Evolutionary conservation across 2,888 invertebrate species (phyloP).

Genomic region (Minunthozetes semirufus): DNA sequence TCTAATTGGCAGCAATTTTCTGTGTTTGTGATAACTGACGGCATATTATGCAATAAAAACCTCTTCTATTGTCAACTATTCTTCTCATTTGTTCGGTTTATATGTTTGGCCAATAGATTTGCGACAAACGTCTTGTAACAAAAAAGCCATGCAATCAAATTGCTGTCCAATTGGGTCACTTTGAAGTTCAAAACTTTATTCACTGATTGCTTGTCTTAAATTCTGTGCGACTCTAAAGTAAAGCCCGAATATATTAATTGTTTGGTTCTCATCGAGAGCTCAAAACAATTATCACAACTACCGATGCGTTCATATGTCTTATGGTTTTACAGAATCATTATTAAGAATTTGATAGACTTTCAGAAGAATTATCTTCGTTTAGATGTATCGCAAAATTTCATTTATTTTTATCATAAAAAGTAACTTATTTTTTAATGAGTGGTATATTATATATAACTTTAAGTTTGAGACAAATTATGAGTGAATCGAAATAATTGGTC

Average conservation of each 20-base stretch:
- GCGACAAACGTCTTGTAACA: background rate
- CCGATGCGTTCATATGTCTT: slow-evolving; percentile 6
- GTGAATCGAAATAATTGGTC: slow-evolving; percentile 29
- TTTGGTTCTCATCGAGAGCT: slow-evolving; percentile 30
- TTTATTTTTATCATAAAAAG: slow-evolving; percentile 21
- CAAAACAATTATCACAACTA: slow-evolving; percentile 15
- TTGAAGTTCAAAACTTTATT: slow-evolving; percentile 13
- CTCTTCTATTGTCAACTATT: background rate
- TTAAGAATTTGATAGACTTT: slow-evolving; percentile 27
- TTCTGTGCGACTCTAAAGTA: background rate
- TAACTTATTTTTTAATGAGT: background rate
- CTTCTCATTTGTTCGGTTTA: slow-evolving; percentile 4
- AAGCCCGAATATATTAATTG: slow-evolving; percentile 8
- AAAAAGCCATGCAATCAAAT: background rate
- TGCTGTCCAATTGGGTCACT: slow-evolving; percentile 10
- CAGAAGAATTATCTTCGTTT: background rate
- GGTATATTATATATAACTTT: background rate
- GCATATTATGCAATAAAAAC: slow-evolving; percentile 16
- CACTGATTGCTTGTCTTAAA: background rate
- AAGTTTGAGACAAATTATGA: slow-evolving; percentile 22
- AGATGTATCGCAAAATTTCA: background rate
- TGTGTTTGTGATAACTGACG: slow-evolving; percentile 6
- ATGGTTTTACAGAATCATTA: slow-evolving; percentile 6
- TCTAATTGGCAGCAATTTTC: slow-evolving; percentile 27
- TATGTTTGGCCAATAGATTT: background rate